phyloP scores from a whole-genome alignment of 2,113 vertebrate genomes.

The Centropus bengalensis region DNA sequence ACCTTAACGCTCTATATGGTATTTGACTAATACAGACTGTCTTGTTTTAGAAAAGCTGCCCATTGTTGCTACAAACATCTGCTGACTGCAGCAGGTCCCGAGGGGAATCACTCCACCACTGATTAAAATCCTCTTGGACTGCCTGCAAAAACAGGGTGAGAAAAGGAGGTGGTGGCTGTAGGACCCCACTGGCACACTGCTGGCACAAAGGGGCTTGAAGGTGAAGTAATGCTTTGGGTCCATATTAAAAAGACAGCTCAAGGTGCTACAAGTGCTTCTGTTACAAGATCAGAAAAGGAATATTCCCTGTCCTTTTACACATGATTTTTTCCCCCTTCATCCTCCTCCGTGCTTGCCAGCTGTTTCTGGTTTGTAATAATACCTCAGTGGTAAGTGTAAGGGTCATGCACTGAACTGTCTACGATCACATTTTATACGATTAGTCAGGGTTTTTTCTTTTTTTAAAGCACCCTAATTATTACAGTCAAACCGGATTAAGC shows the following conservation, averaged over 20 bases:
- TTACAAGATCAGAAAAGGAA: not conserved
- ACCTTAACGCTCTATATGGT: not conserved
- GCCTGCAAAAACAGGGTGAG: not conserved
- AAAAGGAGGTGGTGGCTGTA: rapidly evolving
- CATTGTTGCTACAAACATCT: not conserved
- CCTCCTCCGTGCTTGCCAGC: constrained; percentile 23
- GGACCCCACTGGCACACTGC: not conserved
- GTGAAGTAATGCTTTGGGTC: not conserved
- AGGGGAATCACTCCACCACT: not conserved
- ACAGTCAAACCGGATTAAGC: constrained; percentile 65
- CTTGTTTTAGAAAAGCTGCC: not conserved
- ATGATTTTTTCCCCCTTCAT: not conserved
- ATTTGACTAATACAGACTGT: not conserved
- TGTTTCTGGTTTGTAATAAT: constrained; percentile 36
- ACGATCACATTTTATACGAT: constrained; percentile 61
- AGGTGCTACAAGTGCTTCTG: not conserved
- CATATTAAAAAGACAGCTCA: not conserved
- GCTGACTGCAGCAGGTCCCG: not conserved
- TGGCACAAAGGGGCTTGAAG: not conserved
- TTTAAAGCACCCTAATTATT: constrained; percentile 67
- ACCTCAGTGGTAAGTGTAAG: constrained; percentile 50
- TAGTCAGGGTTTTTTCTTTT: constrained; percentile 59
- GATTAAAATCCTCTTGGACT: not conserved
- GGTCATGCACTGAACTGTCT: constrained; percentile 50
- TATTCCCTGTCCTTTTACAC: not conserved